These are phyloP conservation scores for Sclerurus mexicanus DNA, from an alignment of 2,113 vertebrate species.

Conservation along the genomic window DNA sequence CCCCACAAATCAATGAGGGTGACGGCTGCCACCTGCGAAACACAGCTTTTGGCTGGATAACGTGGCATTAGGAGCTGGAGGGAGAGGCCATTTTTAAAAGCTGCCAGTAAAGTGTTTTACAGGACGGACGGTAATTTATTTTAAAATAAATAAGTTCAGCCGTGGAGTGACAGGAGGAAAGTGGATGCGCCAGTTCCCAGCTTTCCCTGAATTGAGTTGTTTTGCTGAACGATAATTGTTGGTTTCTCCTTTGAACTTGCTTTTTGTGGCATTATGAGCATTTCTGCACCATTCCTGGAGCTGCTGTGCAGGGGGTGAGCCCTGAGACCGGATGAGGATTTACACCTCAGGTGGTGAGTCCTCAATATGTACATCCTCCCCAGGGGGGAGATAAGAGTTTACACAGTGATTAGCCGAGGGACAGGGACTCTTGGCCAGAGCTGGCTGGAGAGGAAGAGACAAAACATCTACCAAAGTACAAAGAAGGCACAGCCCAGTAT, in stretches of 20 bases:
- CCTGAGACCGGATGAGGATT: not conserved
- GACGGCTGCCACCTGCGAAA: not conserved
- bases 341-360: not conserved
- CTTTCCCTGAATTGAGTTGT: slow-evolving; percentile 8
- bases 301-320: rapidly evolving
- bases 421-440: not conserved
- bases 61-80: not conserved
- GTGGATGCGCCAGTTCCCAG: not conserved
- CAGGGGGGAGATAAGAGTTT: not conserved
- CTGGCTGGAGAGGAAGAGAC: not conserved
- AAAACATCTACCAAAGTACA: not conserved
- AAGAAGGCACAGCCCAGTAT: not conserved
- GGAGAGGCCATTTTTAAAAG: slow-evolving; percentile 40
- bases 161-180: not conserved
- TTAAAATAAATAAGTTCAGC: not conserved
- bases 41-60: not conserved
- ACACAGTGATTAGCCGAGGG: not conserved
- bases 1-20: not conserved
- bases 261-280: not conserved
- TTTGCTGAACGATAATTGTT: not conserved
- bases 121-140: not conserved
- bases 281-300: not conserved
- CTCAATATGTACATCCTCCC: rapidly evolving
- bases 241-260: not conserved
- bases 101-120: slow-evolving; percentile 47